Percentiles rank a stretch among this genome's conserved stretches.
phyloP scores from a whole-genome alignment of 2,797 vertebrate species.

The Poeciliopsis gracilis region DNA sequence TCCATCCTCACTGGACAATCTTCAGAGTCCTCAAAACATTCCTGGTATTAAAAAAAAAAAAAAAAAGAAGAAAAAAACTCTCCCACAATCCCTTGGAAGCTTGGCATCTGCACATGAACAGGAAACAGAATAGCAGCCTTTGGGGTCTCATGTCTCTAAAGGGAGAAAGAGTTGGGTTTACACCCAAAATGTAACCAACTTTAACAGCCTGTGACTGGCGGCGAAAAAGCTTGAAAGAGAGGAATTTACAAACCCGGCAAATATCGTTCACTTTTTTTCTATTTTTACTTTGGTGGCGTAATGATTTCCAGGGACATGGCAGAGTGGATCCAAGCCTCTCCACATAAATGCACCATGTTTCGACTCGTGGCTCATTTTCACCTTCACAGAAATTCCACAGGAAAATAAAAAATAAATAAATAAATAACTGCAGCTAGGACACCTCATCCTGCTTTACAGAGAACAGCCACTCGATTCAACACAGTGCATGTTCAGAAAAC shows the following conservation, averaged over 20 bases:
- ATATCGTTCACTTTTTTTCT: slow-evolving; percentile 29
- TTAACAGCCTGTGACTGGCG: slow-evolving; percentile 35
- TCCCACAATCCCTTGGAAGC: slow-evolving; percentile 38
- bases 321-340: slow-evolving; percentile 16
- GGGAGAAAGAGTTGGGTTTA: slow-evolving; percentile 47
- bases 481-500: slow-evolving; percentile 9
- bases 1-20: slow-evolving; percentile 30
- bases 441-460: slow-evolving; percentile 28
- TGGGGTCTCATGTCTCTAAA: slow-evolving; percentile 50
- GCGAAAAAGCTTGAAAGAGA: slow-evolving; percentile 32
- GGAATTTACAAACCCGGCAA: slow-evolving; percentile 55
- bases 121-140: slow-evolving; percentile 55
- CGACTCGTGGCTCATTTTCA: slow-evolving; percentile 49
- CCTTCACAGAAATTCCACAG: slow-evolving; percentile 40
- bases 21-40: slow-evolving; percentile 27
- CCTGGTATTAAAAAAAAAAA: slow-evolving; percentile 16
- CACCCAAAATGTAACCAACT: slow-evolving; percentile 51
- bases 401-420: slow-evolving; percentile 11
- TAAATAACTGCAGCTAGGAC: slow-evolving; percentile 4
- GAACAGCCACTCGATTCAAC: slow-evolving; percentile 12
- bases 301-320: slow-evolving; percentile 22
- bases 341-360: slow-evolving; percentile 49
- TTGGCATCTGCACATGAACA: slow-evolving; percentile 45
- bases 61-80: not conserved
- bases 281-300: slow-evolving; percentile 21